Conservation (phyloP, 2,113 vertebrate species). For the Rhea americana region DNA sequence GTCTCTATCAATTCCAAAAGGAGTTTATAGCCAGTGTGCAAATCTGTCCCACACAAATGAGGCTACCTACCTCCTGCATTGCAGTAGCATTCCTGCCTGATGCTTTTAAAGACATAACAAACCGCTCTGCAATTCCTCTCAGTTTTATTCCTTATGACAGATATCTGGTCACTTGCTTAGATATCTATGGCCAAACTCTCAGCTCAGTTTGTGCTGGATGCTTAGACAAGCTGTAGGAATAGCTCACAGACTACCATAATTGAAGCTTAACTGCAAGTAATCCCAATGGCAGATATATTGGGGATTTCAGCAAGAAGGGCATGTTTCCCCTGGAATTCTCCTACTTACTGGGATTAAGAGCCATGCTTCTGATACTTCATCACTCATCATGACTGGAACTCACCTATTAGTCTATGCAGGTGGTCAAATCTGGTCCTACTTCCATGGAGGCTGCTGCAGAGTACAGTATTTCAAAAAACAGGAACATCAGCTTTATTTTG, state of each 20-base stretch:
- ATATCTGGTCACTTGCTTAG: not conserved
- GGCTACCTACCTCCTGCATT: not conserved
- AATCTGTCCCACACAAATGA: not conserved
- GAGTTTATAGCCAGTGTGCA: not conserved
- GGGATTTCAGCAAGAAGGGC: not conserved
- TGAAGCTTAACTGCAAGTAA: not conserved
- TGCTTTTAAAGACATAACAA: not conserved
- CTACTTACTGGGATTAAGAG: not conserved
- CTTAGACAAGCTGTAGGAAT: not conserved
- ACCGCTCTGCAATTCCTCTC: not conserved
- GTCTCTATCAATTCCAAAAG: not conserved
- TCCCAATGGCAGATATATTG: not conserved
- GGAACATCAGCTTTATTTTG: not conserved
- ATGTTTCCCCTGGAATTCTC: not conserved
- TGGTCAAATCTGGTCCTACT: not conserved
- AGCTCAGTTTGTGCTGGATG: not conserved
- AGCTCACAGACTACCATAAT: not conserved
- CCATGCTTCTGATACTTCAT: not conserved
- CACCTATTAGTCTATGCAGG: not conserved
- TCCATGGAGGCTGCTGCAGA: not conserved
- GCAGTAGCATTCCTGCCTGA: not conserved
- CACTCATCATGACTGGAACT: not conserved
- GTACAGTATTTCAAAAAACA: not conserved
- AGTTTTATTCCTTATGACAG: not conserved
- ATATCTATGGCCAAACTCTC: not conserved